Evolutionary conservation across 2,888 invertebrate species (phyloP).

Genomic region (Lepidochitona cinerea): DNA sequence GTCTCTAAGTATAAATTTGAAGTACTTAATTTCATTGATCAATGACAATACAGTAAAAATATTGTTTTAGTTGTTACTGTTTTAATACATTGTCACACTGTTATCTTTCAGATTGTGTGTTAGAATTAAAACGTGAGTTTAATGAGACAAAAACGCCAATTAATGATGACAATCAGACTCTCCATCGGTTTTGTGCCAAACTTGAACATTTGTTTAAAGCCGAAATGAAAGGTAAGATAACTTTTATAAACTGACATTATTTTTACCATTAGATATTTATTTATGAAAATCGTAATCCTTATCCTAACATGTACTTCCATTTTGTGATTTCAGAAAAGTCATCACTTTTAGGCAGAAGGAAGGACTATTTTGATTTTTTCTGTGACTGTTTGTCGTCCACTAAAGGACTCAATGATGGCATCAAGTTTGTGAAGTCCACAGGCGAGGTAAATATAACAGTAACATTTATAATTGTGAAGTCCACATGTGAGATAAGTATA

Average conservation of each 20-base stretch:
- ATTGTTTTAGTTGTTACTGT: too few relatives aligned
- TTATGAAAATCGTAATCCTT: too few relatives aligned
- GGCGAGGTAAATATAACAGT: too few relatives aligned
- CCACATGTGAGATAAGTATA: too few relatives aligned
- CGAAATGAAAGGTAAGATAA: slow-evolving; percentile 67
- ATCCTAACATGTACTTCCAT: too few relatives aligned
- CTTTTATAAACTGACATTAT: not conserved
- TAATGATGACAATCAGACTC: slow-evolving; percentile 67
- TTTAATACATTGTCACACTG: not conserved
- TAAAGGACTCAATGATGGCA: slow-evolving; percentile 69
- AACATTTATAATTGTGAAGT: too few relatives aligned
- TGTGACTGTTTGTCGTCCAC: slow-evolving; percentile 66
- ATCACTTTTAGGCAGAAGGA: slow-evolving; percentile 65
- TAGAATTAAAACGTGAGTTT: slow-evolving; percentile 57
- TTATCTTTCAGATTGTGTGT: slow-evolving; percentile 58
- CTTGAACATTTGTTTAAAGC: slow-evolving; percentile 69
- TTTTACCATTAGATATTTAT: too few relatives aligned
- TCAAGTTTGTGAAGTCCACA: slow-evolving; percentile 70
- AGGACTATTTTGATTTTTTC: slow-evolving; percentile 72
- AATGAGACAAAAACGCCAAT: slow-evolving; percentile 61
- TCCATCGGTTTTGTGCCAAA: slow-evolving; percentile 71
- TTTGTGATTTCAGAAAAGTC: slow-evolving; percentile 60
- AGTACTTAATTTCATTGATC: too few relatives aligned
- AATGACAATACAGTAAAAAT: too few relatives aligned
- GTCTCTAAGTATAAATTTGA: too few relatives aligned